Evolutionary conservation across 2,113 vertebrate genomes (phyloP), one percentile per base, ranked within the genome.

Genomic region (Callithrix jacchus): DNA sequence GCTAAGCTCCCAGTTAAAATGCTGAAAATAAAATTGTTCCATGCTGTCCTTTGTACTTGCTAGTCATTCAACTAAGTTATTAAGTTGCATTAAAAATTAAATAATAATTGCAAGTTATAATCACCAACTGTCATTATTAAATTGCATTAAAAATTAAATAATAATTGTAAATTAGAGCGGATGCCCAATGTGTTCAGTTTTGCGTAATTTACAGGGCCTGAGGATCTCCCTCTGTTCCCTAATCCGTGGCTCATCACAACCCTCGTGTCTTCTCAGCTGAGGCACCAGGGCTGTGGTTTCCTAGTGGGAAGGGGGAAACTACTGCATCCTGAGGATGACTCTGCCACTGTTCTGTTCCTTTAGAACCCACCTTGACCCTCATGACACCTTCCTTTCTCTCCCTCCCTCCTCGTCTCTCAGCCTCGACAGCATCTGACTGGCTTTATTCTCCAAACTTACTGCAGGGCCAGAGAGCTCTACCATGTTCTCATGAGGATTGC

Each of bases 1-100:
- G 84, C 40, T 42, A 88, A 91, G 37, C 58, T 87, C 47, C 14
- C 8, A 25, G 54, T 37, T 85, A 45, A 97, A 89, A 66, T 84
- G 73, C 13, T 12, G 25, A 73, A 95, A 93, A 52, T 70, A 70
- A 87, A 23, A 74, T 27, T 61, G 45, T 52, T 40, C 17, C 4
- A 8, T 66, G 17, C 20, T 89, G 9, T 86, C 68, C 56, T 91
- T 68, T 82, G 49, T 21, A 81, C 20, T 42, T 71, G 87, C 71
- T 83, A 66, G n/a, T 79, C 35, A 81, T 58, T 83, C 71, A 21
- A 12, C 30, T n/a, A 49, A 35, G 56, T 30, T 70, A 10, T 58
- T 58, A n/a, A 82, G 14, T 35, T 16, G 18, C 52, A 42, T 58
- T 52, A 45, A 73, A 92, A 92, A 58, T 71, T 45, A 35, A 56